A percentile compares a stretch with the other conserved stretches of the same genome.
Conservation (phyloP, 2,888 invertebrate species). For the Phragmatobia fuliginosa region DNA sequence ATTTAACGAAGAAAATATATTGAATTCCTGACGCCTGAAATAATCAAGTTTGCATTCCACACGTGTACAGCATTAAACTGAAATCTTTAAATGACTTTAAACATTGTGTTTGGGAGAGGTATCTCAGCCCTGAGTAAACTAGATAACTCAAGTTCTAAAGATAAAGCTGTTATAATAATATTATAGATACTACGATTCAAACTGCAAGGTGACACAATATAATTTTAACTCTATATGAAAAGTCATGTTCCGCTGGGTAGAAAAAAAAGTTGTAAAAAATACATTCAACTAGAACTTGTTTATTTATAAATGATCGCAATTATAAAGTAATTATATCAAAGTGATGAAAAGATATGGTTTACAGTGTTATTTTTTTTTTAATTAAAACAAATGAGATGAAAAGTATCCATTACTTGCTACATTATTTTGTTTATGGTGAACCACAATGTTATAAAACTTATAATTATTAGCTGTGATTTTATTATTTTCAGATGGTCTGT, state of each 20-base stretch:
- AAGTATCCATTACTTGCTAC: constrained; percentile 60
- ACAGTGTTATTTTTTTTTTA: not conserved
- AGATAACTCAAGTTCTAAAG: not conserved
- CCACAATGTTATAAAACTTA: constrained; percentile 71
- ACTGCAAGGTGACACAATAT: not conserved
- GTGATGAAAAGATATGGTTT: too few species aligned
- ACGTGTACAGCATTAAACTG: not conserved
- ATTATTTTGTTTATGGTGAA: constrained; percentile 66
- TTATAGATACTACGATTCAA: not conserved
- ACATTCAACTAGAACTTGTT: not conserved
- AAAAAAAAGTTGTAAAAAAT: not conserved
- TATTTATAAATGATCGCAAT: not conserved
- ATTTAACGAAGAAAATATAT: too few species aligned
- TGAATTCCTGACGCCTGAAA: not conserved
- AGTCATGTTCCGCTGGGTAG: not conserved
- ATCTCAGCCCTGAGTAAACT: too few species aligned
- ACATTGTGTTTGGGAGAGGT: not conserved
- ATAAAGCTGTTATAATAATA: too few species aligned
- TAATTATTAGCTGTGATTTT: constrained; percentile 65
- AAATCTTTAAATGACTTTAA: not conserved
- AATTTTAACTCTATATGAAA: not conserved
- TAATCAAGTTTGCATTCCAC: not conserved
- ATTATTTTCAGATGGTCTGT: constrained; percentile 61
- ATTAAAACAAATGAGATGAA: constrained; percentile 67
- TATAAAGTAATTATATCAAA: not conserved